Percentiles rank a stretch among this genome's conserved stretches.
Conservation (phyloP, 1,140 invertebrate species). For the Aethina tumida region DNA sequence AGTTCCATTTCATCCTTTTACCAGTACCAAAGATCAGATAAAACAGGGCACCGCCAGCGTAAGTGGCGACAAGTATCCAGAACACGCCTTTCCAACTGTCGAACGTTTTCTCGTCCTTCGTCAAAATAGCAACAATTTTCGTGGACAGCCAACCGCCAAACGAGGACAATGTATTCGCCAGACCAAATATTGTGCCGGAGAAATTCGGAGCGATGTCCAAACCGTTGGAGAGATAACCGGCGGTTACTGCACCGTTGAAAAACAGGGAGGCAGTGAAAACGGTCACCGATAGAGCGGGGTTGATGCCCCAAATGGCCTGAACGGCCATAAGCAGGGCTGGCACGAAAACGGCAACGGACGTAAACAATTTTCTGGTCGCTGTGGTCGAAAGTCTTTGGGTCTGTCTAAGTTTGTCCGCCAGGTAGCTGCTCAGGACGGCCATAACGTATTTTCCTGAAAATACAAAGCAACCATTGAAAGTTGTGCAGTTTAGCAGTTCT, state of each 20-base stretch:
- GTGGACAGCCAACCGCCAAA: constrained; percentile 80
- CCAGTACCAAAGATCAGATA: constrained; percentile 63
- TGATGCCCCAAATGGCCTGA: constrained; percentile 57
- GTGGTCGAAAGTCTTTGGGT: constrained; percentile 58
- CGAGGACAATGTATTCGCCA: constrained; percentile 83
- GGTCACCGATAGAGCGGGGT: constrained; percentile 55
- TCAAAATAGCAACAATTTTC: constrained; percentile 73
- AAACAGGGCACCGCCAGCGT: constrained; percentile 54
- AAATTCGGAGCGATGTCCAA: constrained; percentile 85
- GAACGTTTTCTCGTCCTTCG: constrained; percentile 61
- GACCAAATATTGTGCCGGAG: constrained; percentile 82
- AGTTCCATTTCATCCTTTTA: constrained; percentile 60
- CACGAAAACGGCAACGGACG: constrained; percentile 48
- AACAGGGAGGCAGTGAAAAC: constrained; percentile 70
- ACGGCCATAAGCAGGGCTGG: constrained; percentile 59
- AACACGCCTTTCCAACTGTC: constrained; percentile 77
- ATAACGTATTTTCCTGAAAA: constrained; percentile 69
- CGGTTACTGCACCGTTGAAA: constrained; percentile 75
- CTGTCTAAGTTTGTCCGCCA: constrained; percentile 58
- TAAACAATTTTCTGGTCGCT: constrained; percentile 57
- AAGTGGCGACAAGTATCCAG: constrained; percentile 65
- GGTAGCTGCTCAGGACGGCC: constrained; percentile 53
- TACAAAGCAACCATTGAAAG: constrained; percentile 14
- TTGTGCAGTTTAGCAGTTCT: no score
- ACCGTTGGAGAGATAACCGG: constrained; percentile 79